Evolutionary conservation across 1,140 invertebrate species (phyloP).

Genomic region (Drosophila suzukii): DNA sequence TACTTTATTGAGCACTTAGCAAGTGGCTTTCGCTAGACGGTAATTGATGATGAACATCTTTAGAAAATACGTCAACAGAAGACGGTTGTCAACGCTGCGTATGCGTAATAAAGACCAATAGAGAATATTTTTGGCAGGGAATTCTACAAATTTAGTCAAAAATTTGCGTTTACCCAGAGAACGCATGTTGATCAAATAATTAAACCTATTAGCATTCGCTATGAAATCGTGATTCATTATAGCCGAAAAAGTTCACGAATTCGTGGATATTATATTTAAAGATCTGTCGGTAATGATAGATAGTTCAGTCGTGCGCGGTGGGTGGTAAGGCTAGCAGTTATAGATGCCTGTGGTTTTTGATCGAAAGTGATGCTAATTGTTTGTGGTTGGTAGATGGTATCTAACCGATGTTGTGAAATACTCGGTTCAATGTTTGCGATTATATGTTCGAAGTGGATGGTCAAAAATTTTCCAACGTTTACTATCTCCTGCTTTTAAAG

Average conservation of each 20-base stretch:
- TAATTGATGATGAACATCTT: slow-evolving; percentile 31
- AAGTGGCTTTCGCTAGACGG: slow-evolving; percentile 19
- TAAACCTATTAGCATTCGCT: slow-evolving; percentile 58
- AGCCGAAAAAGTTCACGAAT: slow-evolving; percentile 9
- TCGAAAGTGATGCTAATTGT: slow-evolving; percentile 17
- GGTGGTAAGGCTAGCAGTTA: slow-evolving; percentile 11
- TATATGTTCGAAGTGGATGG: slow-evolving; percentile 12
- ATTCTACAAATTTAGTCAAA: slow-evolving; percentile 7
- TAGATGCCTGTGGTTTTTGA: neutral
- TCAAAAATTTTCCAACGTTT: slow-evolving; percentile 19
- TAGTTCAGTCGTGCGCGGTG: slow-evolving; percentile 39
- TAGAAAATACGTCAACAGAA: slow-evolving; percentile 35
- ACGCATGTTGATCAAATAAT: slow-evolving; percentile 53
- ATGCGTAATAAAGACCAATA: slow-evolving; percentile 48
- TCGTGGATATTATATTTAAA: slow-evolving; percentile 46
- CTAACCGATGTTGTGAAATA: slow-evolving; percentile 32
- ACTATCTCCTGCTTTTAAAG: slow-evolving; percentile 5
- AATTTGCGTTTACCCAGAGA: slow-evolving; percentile 7
- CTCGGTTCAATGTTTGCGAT: slow-evolving; percentile 7
- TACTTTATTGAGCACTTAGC: slow-evolving; percentile 55
- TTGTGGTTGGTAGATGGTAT: slow-evolving; percentile 1
- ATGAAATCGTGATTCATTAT: slow-evolving; percentile 36
- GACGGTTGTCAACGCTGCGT: slow-evolving; percentile 36
- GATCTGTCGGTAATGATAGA: slow-evolving; percentile 19
- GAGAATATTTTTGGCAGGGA: slow-evolving; percentile 17